Evolutionary conservation across 2,113 vertebrate species (phyloP).

Genomic region (Platichthys stellatus): DNA sequence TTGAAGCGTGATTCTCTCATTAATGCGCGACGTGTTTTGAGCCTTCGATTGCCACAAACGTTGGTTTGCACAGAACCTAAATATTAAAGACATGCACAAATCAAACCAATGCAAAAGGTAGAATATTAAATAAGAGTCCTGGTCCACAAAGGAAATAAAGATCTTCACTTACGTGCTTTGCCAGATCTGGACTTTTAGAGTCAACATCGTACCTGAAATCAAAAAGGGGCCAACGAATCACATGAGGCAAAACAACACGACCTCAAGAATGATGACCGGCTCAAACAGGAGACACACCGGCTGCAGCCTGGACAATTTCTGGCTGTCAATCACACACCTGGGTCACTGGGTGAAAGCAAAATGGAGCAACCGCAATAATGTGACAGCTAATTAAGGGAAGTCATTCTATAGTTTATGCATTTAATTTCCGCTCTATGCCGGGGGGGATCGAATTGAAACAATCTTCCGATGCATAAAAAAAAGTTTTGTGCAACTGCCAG

Average conservation of each 20-base stretch:
- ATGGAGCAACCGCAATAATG: conserved; percentile 29
- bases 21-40: neutral
- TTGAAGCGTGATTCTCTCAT: conserved; percentile 45
- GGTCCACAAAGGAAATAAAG: conserved; percentile 11
- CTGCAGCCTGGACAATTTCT: conserved; percentile 24
- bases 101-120: neutral
- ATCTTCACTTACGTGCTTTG: conserved; percentile 91
- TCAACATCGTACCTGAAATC: conserved; percentile 92
- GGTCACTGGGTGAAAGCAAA: conserved; percentile 14
- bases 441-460: conserved; percentile 43
- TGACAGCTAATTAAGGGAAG: conserved; percentile 55
- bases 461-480: conserved; percentile 39
- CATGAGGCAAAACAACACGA: neutral
- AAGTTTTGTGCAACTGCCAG: conserved; percentile 63
- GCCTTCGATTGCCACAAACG: neutral
- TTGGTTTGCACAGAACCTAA: conserved; percentile 76
- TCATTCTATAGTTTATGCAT: conserved; percentile 56
- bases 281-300: conserved; percentile 9
- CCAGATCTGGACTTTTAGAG: conserved; percentile 93
- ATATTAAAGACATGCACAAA: conserved; percentile 47
- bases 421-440: conserved; percentile 38
- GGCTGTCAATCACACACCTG: conserved; percentile 42
- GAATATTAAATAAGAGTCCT: conserved; percentile 5
- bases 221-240: conserved; percentile 52
- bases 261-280: neutral